Base-by-base conservation (phyloP, 2,888 invertebrate species). In the Lycophotia porphyrea region DNA sequence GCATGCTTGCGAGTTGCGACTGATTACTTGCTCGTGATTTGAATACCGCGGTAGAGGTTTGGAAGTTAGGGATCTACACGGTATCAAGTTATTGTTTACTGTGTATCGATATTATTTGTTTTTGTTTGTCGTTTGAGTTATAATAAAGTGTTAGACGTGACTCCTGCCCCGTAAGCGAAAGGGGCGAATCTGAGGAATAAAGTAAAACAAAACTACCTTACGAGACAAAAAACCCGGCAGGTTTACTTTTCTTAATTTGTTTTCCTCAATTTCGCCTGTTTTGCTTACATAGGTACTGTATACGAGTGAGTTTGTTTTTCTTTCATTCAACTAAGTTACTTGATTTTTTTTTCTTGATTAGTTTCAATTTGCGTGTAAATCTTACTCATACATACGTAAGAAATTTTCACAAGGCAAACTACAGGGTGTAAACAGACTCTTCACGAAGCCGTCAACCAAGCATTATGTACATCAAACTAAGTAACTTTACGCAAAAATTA, bases 21-120 rank as follows among this genome's bases (percentile, higher is more conserved):
- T 82, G 84, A 84, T 84, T 84, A 81, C 82, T 75, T 47, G 65
- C 34, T 65, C 65, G 65, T 84, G 74, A 75, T 84, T 80, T 81
- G 65, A 84, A 69, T 74, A 42, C 24, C 44, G 11, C 24, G 13
- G 11, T 24, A n/a, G 39, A 11, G 18, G 13, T 34, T 42, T 27
- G 2, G 11, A n/a, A n/a, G 61, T 34, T 49, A 34, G 39, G 9
- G 24, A 52, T 63, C 15, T 61, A 34, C 63, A 34, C 21, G 24
- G n/a, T 31, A 44, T 52, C n/a, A 47, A 39, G 24, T 47, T 65
- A 24, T 18, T 39, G 34, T 42, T 78, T 60, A 24, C 4, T 44
- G 5, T 49, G 21, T 55, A 21, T 31, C 21, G n/a, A 18, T 27
- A 5, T 42, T 42, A 55, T 24, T 21, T 52, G 42, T 21, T 52